A percentile compares a stretch with the other conserved stretches of the same genome.
Conservation (phyloP, 2,113 vertebrate species). For the Lepus timidus region DNA sequence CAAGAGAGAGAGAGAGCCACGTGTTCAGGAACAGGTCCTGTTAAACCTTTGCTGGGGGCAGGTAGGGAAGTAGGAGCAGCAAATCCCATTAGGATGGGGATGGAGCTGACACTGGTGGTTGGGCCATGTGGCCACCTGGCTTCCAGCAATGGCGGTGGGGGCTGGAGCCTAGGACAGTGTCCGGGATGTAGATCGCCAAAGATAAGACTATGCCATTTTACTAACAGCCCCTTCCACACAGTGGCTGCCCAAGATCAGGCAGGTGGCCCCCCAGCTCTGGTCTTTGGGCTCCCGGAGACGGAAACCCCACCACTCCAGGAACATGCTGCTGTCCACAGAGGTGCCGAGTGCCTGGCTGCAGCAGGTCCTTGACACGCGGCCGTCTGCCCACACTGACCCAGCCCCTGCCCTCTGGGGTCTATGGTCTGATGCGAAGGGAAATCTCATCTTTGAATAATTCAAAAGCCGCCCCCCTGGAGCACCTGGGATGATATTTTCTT, state of each 20-base stretch:
- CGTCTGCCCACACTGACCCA: neutral
- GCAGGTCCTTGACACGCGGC: neutral
- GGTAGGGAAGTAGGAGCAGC: no score
- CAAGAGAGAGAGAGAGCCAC: no score
- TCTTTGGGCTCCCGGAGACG: neutral
- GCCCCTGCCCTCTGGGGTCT: neutral
- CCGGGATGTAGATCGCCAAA: no score
- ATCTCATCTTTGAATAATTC: neutral
- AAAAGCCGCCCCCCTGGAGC: neutral
- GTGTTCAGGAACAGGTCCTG: no score
- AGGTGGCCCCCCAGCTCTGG: neutral
- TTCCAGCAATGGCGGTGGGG: no score
- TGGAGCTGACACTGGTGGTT: no score
- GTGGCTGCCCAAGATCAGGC: neutral
- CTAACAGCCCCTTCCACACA: neutral
- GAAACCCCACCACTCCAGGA: neutral
- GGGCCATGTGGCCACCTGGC: no score
- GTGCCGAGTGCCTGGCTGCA: neutral
- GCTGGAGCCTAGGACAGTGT: no score
- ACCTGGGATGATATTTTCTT: slow-evolving; percentile 8
- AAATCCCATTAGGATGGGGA: no score
- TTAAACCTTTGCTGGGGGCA: no score
- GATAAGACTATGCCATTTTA: no score
- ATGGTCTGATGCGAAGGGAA: neutral
- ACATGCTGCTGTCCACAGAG: neutral